Evolutionary conservation across 2,113 vertebrate genomes (phyloP).

Genomic region (Garra rufa): DNA sequence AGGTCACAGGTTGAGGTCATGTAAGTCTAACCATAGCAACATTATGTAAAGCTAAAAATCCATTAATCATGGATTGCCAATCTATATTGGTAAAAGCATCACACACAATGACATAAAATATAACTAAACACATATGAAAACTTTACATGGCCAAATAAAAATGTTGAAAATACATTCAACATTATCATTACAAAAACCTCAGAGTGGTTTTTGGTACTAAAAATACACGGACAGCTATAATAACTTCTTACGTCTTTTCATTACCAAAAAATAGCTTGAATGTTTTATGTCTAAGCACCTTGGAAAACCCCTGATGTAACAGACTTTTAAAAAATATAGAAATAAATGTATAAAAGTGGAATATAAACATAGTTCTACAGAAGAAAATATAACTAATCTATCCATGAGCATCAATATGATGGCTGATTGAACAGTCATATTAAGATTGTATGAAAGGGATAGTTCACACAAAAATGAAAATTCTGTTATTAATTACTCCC

Average conservation of each 20-base stretch:
- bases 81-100: not conserved
- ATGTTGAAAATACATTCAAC: conserved; percentile 4
- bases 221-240: not conserved
- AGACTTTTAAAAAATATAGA: not conserved
- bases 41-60: not conserved
- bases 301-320: conserved; percentile 12
- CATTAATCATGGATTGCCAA: not conserved
- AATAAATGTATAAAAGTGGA: not conserved
- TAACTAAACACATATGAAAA: not conserved
- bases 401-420: conserved; percentile 53
- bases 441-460: not conserved
- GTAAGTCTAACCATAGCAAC: not conserved
- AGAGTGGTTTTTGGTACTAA: not conserved
- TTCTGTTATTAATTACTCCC: too few relatives aligned
- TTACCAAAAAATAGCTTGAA: conserved; percentile 8
- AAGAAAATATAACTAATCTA: not conserved
- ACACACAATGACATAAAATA: not conserved
- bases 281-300: conserved; percentile 8
- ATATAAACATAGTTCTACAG: conserved; percentile 1
- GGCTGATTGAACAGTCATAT: conserved; percentile 16
- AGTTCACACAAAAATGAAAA: too few relatives aligned
- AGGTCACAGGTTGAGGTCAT: conserved; percentile 6
- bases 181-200: not conserved
- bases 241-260: not conserved
- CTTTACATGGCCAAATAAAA: not conserved